These are phyloP conservation scores for Cataglyphis altisquamis DNA, from an alignment of 2,888 invertebrate species.

Conservation along the genomic window DNA sequence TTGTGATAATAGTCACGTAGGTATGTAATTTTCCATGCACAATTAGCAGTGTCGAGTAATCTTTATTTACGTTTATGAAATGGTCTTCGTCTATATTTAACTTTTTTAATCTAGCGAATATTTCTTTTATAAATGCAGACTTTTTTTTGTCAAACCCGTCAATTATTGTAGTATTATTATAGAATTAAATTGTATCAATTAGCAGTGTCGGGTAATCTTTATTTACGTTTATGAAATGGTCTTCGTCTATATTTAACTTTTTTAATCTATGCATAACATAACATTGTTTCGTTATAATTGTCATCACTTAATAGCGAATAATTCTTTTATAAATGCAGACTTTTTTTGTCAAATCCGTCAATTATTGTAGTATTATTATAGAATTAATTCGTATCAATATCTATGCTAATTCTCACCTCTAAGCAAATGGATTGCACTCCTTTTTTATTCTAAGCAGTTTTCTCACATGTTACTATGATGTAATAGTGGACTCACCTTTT, in stretches of 20 bases:
- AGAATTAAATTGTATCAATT: too few species aligned
- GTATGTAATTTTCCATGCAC: constrained; percentile 11
- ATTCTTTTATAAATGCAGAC: not conserved
- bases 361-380: not conserved
- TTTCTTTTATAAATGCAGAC: too few species aligned
- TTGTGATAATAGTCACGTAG: constrained; percentile 60
- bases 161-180: too few species aligned
- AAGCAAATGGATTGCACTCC: not conserved
- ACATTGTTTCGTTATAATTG: not conserved
- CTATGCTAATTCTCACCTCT: not conserved
- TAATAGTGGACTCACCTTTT: constrained; percentile 81
- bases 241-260: constrained; percentile 17
- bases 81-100: constrained; percentile 21
- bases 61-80: constrained; percentile 1
- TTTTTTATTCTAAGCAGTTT: not conserved
- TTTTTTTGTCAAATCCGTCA: not conserved
- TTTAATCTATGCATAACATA: not conserved
- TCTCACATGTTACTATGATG: constrained; percentile 7
- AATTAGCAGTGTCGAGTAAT: constrained; percentile 11
- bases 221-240: not conserved
- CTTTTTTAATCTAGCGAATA: not conserved
- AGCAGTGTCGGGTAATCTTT: constrained; percentile 20
- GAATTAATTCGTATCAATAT: not conserved
- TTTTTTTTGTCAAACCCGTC: too few species aligned
- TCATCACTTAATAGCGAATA: not conserved